Conservation (phyloP, 1,140 invertebrate genomes). For the Drosophila bifasciata region DNA sequence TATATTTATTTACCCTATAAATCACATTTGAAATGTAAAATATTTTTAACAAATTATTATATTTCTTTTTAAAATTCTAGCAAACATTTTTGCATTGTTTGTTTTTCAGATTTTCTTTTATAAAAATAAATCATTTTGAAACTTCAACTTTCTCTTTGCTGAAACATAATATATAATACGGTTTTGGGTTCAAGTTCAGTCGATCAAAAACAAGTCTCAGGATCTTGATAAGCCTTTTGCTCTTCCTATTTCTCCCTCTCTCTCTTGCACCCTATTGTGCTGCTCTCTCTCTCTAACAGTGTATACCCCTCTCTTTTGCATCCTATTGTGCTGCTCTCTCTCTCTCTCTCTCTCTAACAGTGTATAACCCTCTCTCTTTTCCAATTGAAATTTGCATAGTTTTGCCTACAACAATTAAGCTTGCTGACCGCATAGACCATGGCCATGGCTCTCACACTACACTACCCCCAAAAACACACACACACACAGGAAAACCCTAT, state of each 20-base stretch:
- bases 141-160: not conserved
- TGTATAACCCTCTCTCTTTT: not conserved
- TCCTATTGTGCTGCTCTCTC: too few relatives aligned
- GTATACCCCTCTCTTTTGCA: not conserved
- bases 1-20: too few relatives aligned
- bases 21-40: too few relatives aligned
- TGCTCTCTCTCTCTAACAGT: too few relatives aligned
- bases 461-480: not conserved
- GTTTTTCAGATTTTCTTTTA: too few relatives aligned
- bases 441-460: not conserved
- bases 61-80: not conserved
- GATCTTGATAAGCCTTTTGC: not conserved
- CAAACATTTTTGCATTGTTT: not conserved
- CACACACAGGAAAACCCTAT: too few relatives aligned
- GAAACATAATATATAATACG: too few relatives aligned
- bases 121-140: constrained; percentile 2
- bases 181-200: too few relatives aligned
- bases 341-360: too few relatives aligned
- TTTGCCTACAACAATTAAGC: constrained; percentile 71
- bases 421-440: constrained; percentile 58
- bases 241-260: too few relatives aligned
- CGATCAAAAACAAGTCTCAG: not conserved
- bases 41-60: too few relatives aligned
- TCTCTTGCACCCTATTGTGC: too few relatives aligned
- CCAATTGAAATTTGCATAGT: constrained; percentile 61